A percentile compares a stretch with the other conserved stretches of the same genome.
Conservation (phyloP, 2,797 vertebrate genomes). For the Esox masquinongy region DNA sequence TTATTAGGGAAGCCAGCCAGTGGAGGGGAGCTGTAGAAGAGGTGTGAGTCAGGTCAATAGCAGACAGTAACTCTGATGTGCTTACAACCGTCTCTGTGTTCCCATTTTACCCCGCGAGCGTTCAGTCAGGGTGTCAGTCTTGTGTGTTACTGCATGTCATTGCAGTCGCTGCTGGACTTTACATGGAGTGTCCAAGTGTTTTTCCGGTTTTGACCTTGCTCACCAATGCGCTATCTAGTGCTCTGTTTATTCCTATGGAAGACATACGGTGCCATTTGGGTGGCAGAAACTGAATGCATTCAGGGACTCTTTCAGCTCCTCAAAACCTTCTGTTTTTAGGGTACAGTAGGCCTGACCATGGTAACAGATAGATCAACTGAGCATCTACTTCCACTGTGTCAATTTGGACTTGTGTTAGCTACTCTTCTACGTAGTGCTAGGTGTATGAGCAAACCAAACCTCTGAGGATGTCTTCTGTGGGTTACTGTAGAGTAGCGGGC, state of each 20-base stretch:
- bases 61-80: neutral
- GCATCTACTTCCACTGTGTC: neutral
- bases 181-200: neutral
- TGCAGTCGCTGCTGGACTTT: neutral
- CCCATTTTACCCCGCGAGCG: neutral
- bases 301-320: neutral
- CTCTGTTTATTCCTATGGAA: neutral
- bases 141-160: neutral
- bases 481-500: neutral
- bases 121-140: neutral
- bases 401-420: neutral
- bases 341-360: neutral
- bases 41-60: constrained; percentile 3
- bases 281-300: neutral
- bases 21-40: constrained; percentile 5
- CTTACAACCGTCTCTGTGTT: constrained; percentile 4
- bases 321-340: neutral
- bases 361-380: neutral
- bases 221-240: neutral
- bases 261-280: neutral
- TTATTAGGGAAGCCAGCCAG: constrained; percentile 43
- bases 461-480: neutral
- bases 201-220: constrained; percentile 68
- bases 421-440: neutral
- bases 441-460: neutral